Percentiles rank a stretch among this genome's conserved stretches.
Evolutionary conservation across 2,113 vertebrate genomes (phyloP).

Genomic region (Balaeniceps rex): DNA sequence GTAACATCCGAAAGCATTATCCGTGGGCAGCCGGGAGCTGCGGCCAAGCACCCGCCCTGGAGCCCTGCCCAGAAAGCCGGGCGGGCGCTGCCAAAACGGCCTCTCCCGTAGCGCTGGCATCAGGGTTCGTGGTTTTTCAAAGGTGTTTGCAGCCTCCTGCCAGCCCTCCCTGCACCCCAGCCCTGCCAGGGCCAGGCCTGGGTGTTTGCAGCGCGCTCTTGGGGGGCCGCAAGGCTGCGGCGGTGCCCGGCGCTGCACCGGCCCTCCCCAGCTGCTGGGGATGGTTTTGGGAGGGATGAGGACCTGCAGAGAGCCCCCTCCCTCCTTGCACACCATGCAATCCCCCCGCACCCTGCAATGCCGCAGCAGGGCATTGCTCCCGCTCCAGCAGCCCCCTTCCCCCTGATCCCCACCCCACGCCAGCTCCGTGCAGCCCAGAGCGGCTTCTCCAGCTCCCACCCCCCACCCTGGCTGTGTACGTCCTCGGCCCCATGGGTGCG

Average conservation of each 20-base stretch:
- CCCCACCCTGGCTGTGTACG: background rate
- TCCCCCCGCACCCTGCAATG: background rate
- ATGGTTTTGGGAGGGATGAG: background rate
- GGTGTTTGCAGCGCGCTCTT: rapidly evolving
- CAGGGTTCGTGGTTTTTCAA: too few species aligned
- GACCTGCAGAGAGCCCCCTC: too few species aligned
- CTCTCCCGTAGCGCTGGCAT: background rate
- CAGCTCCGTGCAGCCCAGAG: background rate
- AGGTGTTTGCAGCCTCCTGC: background rate
- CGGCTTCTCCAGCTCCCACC: background rate
- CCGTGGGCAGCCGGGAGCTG: background rate
- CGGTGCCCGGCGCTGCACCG: background rate
- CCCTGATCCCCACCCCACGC: background rate
- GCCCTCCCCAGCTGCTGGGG: background rate
- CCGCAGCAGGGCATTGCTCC: background rate
- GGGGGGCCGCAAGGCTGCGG: background rate
- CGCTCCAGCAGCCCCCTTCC: background rate
- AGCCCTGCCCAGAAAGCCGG: background rate
- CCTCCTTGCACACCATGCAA: background rate
- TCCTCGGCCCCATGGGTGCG: background rate
- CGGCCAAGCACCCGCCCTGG: background rate
- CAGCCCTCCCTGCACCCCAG: background rate
- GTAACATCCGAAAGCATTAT: background rate
- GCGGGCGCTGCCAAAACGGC: background rate
- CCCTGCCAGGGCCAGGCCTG: background rate